Base-by-base conservation (phyloP, 2,888 invertebrate species). In the Mimumesa dahlbomi region DNA sequence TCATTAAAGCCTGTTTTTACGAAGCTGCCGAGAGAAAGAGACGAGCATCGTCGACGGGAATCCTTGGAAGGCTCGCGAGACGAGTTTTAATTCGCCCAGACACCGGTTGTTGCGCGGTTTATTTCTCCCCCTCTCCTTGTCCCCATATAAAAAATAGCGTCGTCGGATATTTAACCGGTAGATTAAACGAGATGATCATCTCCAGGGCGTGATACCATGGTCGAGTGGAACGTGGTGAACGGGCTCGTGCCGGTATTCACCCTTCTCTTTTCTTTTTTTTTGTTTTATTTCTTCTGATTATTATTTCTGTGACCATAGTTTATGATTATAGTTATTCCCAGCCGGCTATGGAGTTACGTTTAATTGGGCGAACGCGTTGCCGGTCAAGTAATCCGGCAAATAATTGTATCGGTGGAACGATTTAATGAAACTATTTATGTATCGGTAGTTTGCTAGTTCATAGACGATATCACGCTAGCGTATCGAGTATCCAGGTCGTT, bases 111-210 rank as follows among this genome's bases (percentile, higher is more conserved):
- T 22, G 45, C 45, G 9, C 45, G 40, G 25, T 58, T 58, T 49
- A 58, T 49, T 58, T 14, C 49, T 11, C 48, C 11, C 29, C n/a
- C n/a, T n/a, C n/a, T n/a, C n/a, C n/a, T n/a, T n/a, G n/a, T n/a
- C n/a, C n/a, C n/a, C n/a, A n/a, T n/a, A n/a, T n/a, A n/a, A 29
- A 58, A 58, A 49, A 58, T 58, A 58, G 58, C 58, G n/a, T 3
- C 13, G 14, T 9, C 9, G 29, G 14, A 21, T 18, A 21, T 49
- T 57, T 57, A 57, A 49, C 40, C 48, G 22, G 48, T 19, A n/a
- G 43, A 59, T 50, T 34, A 50, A 59, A 43, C 36, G 43, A 43
- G 49, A 59, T 19, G 31, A 21, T 50, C 21, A 18, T 34, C 31
- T n/a, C 9, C 25, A 3, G 11, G 16, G 40, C 21, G 22, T 9